phyloP scores from a whole-genome alignment of 2,113 vertebrate genomes.

The Sorex fumeus region DNA sequence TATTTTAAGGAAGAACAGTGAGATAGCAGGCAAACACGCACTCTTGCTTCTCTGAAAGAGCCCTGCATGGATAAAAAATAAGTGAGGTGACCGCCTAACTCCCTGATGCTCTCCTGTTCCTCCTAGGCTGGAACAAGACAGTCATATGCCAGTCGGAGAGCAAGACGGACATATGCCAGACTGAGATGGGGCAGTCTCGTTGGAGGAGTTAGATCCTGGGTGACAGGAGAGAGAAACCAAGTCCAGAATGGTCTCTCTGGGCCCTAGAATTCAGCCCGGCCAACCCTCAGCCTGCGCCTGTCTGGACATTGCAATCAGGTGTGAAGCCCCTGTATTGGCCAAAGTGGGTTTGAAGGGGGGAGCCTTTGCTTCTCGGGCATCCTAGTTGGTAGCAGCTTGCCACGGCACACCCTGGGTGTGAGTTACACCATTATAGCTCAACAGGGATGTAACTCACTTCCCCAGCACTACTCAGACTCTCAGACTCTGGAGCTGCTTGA shows the following conservation, averaged over 20 bases:
- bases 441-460: too few species aligned
- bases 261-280: background rate
- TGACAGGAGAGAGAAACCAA: background rate
- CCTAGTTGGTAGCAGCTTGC: too few species aligned
- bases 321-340: background rate
- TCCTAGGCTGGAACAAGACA: too few species aligned
- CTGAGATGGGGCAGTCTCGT: background rate
- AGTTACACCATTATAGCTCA: too few species aligned
- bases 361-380: background rate
- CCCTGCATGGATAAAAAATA: background rate
- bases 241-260: background rate
- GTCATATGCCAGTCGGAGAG: too few species aligned
- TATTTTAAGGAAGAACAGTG: background rate
- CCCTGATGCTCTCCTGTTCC: background rate
- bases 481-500: background rate
- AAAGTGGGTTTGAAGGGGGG: background rate
- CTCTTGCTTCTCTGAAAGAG: background rate
- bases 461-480: too few species aligned
- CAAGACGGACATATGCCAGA: too few species aligned
- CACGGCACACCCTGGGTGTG: too few species aligned
- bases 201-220: background rate
- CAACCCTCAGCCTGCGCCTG: background rate
- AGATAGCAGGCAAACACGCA: conserved; percentile 6
- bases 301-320: background rate
- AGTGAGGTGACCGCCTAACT: too few species aligned